phyloP scores from a whole-genome alignment of 2,888 invertebrate genomes.

The Calliopum simillimum region DNA sequence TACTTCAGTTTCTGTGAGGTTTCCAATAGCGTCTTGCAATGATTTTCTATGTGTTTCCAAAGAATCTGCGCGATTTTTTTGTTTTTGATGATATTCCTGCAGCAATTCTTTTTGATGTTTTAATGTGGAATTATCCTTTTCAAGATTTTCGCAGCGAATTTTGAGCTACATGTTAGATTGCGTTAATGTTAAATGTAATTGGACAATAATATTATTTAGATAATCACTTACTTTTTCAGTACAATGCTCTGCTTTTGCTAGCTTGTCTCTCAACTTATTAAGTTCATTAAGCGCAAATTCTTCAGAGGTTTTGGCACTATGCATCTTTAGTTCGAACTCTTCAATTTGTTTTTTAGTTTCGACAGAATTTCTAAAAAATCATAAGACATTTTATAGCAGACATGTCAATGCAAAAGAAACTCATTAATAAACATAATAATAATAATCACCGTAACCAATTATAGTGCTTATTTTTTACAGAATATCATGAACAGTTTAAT shows the following conservation, averaged over 20 bases:
- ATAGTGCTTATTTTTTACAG: too few relatives aligned
- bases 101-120: conserved; percentile 69
- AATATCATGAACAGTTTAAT: neutral
- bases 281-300: conserved; percentile 61
- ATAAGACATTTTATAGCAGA: too few relatives aligned
- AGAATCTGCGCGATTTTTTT: conserved; percentile 67
- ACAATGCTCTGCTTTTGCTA: conserved; percentile 67
- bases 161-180: conserved; percentile 57
- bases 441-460: too few relatives aligned
- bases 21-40: conserved; percentile 68
- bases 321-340: conserved; percentile 65
- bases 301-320: conserved; percentile 62
- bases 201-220: neutral
- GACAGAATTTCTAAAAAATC: conserved; percentile 40
- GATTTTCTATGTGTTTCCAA: conserved; percentile 72
- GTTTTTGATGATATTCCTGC: conserved; percentile 70
- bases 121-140: conserved; percentile 72
- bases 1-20: conserved; percentile 73
- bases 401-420: too few relatives aligned
- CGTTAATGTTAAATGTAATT: conserved; percentile 6
- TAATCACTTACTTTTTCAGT: conserved; percentile 68
- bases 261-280: conserved; percentile 67
- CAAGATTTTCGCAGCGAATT: conserved; percentile 72
- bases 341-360: conserved; percentile 63
- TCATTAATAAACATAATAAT: too few relatives aligned